These are phyloP conservation scores for Pseudorhiza aurosa DNA, from an alignment of 30 jellyfish, hydroid and myxozoan genomes.

Conservation along the genomic window DNA sequence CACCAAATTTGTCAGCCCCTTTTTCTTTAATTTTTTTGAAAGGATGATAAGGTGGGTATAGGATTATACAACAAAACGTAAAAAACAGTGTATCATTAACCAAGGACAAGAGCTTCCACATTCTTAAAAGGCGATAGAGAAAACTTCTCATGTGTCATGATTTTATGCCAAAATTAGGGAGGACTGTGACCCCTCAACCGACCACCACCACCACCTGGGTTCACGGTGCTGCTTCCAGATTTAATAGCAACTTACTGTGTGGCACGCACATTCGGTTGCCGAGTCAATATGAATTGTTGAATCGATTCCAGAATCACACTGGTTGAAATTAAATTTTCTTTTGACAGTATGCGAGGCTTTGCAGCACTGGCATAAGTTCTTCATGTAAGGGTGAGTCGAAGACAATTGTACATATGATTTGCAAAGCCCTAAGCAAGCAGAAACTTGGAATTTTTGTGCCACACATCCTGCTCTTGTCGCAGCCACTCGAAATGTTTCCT, in stretches of 20 bases:
- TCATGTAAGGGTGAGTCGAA: slow-evolving; percentile 16
- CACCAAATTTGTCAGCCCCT: too few species aligned
- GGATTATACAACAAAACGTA: too few species aligned
- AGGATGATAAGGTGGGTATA: too few species aligned
- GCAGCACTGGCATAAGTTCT: slow-evolving; percentile 57
- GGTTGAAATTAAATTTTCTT: slow-evolving; percentile 4
- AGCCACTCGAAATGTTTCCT: slow-evolving; percentile 4
- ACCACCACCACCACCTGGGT: too few species aligned
- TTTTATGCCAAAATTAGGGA: too few species aligned
- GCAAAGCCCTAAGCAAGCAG: slow-evolving; percentile 61
- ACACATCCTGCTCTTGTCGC: slow-evolving; percentile 14
- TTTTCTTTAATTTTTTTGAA: too few species aligned
- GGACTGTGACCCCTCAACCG: too few species aligned
- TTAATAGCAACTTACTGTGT: slow-evolving; percentile 3
- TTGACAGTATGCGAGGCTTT: slow-evolving; percentile 17
- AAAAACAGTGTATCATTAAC: too few species aligned
- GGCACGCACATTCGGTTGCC: slow-evolving; percentile 52
- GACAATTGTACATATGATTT: slow-evolving; percentile 21
- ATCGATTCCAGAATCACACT: slow-evolving; percentile 26
- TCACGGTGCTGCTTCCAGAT: too few species aligned
- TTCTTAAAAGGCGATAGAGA: too few species aligned
- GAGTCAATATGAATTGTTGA: slow-evolving; percentile 19
- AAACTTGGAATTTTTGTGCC: background rate
- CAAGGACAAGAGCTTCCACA: too few species aligned
- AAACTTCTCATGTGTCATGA: too few species aligned